phyloP scores from a whole-genome alignment of 1,140 invertebrate species.

The Harpegnathos saltator region DNA sequence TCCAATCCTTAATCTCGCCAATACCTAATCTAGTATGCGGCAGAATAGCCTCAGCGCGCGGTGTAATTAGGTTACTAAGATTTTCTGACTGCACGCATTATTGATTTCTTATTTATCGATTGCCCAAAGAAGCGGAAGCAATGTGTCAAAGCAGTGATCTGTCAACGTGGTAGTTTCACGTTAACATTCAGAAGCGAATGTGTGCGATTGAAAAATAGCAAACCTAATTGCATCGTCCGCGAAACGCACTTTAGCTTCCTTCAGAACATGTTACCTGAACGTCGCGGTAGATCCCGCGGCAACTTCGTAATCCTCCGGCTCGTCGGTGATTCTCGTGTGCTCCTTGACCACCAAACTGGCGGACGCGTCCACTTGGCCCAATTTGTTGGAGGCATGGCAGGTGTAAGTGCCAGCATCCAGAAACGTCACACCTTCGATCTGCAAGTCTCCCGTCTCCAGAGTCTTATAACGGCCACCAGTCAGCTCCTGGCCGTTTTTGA shows the following conservation, averaged over 20 bases:
- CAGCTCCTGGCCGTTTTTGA: constrained; percentile 92
- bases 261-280: constrained; percentile 86
- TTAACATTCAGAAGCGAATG: no score
- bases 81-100: neutral
- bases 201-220: neutral
- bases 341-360: constrained; percentile 94
- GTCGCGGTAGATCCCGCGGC: constrained; percentile 95
- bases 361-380: constrained; percentile 92
- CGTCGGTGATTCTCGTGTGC: constrained; percentile 93
- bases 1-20: neutral
- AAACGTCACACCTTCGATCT: constrained; percentile 93
- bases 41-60: neutral
- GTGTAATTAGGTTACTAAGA: neutral
- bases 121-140: no score
- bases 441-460: constrained; percentile 92
- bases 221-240: neutral
- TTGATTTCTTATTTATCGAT: no score
- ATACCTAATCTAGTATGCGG: neutral
- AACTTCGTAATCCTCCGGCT: constrained; percentile 96
- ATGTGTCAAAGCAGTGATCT: no score
- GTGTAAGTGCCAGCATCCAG: constrained; percentile 95
- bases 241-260: neutral
- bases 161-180: no score
- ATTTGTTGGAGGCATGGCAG: constrained; percentile 97
- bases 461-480: constrained; percentile 94